phyloP scores from a whole-genome alignment of 2,797 vertebrate species.

The Streptopelia turtur region DNA sequence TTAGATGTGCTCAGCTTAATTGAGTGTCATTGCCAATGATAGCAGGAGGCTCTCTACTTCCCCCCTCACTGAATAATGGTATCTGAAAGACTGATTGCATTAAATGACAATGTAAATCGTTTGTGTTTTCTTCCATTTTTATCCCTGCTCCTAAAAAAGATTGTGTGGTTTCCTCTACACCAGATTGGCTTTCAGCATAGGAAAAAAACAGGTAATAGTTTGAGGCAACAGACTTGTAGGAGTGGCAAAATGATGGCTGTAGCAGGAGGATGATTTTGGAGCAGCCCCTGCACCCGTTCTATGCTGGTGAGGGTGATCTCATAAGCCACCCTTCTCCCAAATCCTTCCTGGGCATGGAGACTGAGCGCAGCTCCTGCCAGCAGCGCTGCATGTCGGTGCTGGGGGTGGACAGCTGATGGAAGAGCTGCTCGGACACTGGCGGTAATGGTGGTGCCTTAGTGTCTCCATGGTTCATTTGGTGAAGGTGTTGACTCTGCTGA shows the following conservation, averaged over 20 bases:
- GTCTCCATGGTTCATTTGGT: background rate
- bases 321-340: background rate
- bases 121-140: background rate
- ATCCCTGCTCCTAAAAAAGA: background rate
- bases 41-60: conserved; percentile 55
- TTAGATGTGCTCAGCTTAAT: conserved; percentile 77
- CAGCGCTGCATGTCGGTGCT: rapidly evolving
- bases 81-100: conserved; percentile 26
- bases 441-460: background rate
- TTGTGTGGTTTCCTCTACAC: background rate
- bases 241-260: background rate
- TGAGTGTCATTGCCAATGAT: conserved; percentile 71
- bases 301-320: background rate
- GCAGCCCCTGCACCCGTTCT: background rate
- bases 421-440: rapidly evolving
- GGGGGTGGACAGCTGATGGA: background rate
- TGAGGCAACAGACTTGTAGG: background rate
- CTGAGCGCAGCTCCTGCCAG: background rate
- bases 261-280: background rate
- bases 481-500: background rate
- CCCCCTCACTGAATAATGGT: conserved; percentile 29
- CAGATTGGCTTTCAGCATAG: background rate
- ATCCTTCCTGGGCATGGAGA: background rate
- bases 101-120: conserved; percentile 34
- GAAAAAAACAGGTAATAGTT: background rate